Percentiles rank a stretch among this genome's conserved stretches.
Evolutionary conservation across 2,888 invertebrate genomes (phyloP).

Genomic region (Cistogaster globosa): DNA sequence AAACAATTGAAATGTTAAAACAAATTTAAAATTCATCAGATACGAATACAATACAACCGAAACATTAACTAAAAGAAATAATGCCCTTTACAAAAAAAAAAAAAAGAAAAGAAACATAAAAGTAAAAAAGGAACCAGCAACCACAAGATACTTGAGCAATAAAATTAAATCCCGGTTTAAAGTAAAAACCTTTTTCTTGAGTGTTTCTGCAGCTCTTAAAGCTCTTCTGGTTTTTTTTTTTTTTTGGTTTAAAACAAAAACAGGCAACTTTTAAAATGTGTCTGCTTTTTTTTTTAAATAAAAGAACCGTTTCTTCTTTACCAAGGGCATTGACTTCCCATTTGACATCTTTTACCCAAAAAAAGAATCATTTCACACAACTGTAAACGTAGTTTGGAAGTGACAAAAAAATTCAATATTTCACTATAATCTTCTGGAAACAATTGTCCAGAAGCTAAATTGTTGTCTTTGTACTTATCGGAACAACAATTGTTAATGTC

Average conservation of each 20-base stretch:
- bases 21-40: conserved; percentile 65
- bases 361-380: neutral
- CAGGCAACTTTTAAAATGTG: conserved; percentile 1
- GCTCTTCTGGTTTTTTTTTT: conserved; percentile 4
- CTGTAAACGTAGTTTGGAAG: conserved; percentile 7
- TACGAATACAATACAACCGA: conserved; percentile 41
- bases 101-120: conserved; percentile 16
- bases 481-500: conserved; percentile 29
- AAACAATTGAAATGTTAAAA: conserved; percentile 65
- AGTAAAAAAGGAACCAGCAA: neutral
- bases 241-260: neutral
- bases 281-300: neutral
- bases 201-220: conserved; percentile 17
- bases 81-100: conserved; percentile 17
- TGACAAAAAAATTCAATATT: conserved; percentile 18
- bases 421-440: neutral
- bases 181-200: conserved; percentile 16
- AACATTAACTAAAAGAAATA: conserved; percentile 22
- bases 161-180: conserved; percentile 52
- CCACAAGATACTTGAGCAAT: conserved; percentile 7
- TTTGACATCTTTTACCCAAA: conserved; percentile 59
- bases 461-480: conserved; percentile 17
- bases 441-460: conserved; percentile 46
- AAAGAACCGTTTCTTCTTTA: conserved; percentile 62
- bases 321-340: conserved; percentile 59